Evolutionary conservation across 1,140 invertebrate genomes (phyloP).

Genomic region (Bactericera cockerelli): DNA sequence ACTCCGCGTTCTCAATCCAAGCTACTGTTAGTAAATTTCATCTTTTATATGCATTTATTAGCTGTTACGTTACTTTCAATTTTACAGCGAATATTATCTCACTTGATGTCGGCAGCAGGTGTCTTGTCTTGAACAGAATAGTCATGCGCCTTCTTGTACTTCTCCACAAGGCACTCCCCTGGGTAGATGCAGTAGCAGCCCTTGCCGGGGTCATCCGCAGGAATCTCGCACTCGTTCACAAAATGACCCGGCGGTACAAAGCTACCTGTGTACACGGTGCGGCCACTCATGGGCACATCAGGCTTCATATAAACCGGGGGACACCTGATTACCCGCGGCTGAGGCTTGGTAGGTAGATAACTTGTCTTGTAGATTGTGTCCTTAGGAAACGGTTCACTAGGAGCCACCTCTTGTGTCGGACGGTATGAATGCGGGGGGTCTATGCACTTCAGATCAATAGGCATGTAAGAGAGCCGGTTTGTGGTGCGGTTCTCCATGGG

Average conservation of each 20-base stretch:
- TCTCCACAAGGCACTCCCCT: conserved; percentile 17
- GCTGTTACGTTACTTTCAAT: too few species aligned
- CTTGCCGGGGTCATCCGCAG: background rate
- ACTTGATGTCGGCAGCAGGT: too few species aligned
- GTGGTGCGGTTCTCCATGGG: conserved; percentile 19
- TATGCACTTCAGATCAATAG: conserved; percentile 13
- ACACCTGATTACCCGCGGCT: background rate
- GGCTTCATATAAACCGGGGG: background rate
- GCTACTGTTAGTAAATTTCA: too few species aligned
- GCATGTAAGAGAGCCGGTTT: conserved; percentile 18
- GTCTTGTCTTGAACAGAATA: background rate
- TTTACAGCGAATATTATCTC: too few species aligned
- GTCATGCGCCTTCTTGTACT: background rate
- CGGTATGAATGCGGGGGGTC: background rate
- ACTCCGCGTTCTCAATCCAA: too few species aligned
- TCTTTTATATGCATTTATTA: too few species aligned
- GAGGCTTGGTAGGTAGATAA: background rate
- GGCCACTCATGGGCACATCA: background rate
- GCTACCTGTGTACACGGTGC: background rate
- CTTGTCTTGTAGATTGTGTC: background rate
- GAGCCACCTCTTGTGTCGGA: background rate
- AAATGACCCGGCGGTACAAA: background rate
- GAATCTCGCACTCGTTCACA: background rate
- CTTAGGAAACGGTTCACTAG: background rate
- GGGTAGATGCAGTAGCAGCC: conserved; percentile 20